phyloP scores from a whole-genome alignment of 2,888 invertebrate genomes.

The Barypeithes pellucidus region DNA sequence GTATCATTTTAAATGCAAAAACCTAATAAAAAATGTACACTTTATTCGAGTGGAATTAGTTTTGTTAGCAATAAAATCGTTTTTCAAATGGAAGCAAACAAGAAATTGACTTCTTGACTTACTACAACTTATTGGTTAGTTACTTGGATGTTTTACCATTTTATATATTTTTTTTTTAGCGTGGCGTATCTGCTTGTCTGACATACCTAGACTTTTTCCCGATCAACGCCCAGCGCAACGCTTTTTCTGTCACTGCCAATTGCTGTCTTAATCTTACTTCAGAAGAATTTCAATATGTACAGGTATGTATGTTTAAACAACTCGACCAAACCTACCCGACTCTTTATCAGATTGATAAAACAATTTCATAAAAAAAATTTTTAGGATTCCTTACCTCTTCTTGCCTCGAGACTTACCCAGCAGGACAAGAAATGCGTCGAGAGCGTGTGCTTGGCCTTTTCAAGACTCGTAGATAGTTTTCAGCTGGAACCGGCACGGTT shows the following conservation, averaged over 20 bases:
- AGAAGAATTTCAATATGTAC: conserved; percentile 95
- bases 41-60: too few species aligned
- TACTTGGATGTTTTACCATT: not conserved
- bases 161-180: conserved; percentile 73
- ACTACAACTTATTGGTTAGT: too few species aligned
- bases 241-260: conserved; percentile 96
- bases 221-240: conserved; percentile 97
- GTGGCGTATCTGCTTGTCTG: conserved; percentile 96
- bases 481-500: conserved; percentile 92
- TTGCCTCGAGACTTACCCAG: conserved; percentile 86
- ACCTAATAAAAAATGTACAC: too few species aligned
- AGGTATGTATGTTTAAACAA: conserved; percentile 67
- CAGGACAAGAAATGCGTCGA: conserved; percentile 99
- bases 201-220: conserved; percentile 99
- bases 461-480: conserved; percentile 96
- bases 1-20: too few species aligned
- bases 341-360: too few species aligned
- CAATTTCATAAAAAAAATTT: too few species aligned
- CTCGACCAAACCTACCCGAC: too few species aligned
- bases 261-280: conserved; percentile 95
- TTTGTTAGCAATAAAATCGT: too few species aligned
- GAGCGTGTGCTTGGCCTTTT: conserved; percentile 96
- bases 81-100: too few species aligned
- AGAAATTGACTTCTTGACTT: too few species aligned
- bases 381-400: conserved; percentile 84